Base-by-base conservation (phyloP, 2,888 invertebrate species). In the Hirtodrosophila confusa region DNA sequence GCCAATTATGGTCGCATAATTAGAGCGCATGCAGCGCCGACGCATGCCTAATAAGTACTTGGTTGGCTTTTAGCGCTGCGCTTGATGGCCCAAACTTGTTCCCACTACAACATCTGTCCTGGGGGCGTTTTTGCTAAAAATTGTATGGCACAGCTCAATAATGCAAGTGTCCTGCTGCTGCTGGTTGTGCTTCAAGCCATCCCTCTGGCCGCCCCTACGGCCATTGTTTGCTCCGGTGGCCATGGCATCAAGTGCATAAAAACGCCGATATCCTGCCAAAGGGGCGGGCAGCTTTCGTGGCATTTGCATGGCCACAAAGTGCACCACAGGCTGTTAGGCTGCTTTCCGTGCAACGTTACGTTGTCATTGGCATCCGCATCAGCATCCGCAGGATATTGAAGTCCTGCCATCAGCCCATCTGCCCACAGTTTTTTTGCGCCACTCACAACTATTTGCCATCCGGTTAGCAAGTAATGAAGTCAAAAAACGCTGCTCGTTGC, bases 271-370 rank as follows among this genome's bases (percentile, higher is more conserved):
- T 84, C 75, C 82, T 65, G 67, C 54, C 39, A 56, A 41, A 35
- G 6, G 45, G n/a, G 39, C 27, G 31, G 29, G 36, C 65, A 56
- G 17, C 17, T 17, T 49, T 43, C 49, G 60, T 66, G 69, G 76
- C 80, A 79, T 86, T 82, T 79, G 76, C 68, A 70, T 63, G 66
- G 72, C 82, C 87, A 65, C 78, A 85, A 80, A 85, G 67, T 80
- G 75, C 75, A 36, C 53, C 39, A 50, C 55, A 33, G 48, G 40
- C 56, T 48, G 35, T 40, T 37, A 9, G 6, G 24, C 23, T 23
- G 49, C 27, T 24, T 17, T 23, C 10, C 40, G 35, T 44, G 60
- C 53, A 48, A 31, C 17, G 41, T 27, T 0, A 27, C 27, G 27
- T 27, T 43, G 36, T 61, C 54, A 44, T 57, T 41, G 63, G 63